Conservation (phyloP, 2,888 invertebrate species). For the Tolmerus cingulatus region DNA sequence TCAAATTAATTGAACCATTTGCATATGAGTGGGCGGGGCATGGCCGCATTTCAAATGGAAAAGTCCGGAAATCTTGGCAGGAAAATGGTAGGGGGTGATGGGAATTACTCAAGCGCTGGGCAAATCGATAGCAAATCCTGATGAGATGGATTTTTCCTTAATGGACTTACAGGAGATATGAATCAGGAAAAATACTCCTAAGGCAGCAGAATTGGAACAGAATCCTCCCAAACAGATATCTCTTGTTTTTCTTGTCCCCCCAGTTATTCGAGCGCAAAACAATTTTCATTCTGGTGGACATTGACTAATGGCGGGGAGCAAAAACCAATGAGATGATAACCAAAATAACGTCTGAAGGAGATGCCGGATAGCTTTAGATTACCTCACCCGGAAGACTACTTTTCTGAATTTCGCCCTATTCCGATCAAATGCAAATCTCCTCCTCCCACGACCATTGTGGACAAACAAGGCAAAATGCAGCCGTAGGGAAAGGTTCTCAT, state of each 20-base stretch:
- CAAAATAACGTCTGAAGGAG: background rate
- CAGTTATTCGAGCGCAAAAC: background rate
- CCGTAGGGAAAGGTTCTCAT: background rate
- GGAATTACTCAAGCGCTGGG: background rate
- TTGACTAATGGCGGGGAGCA: constrained; percentile 4
- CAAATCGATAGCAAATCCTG: constrained; percentile 6
- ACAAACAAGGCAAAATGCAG: background rate
- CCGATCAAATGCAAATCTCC: background rate
- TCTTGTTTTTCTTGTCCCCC: constrained; percentile 10
- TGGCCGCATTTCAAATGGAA: background rate
- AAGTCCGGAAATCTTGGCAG: background rate
- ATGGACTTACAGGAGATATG: constrained; percentile 12
- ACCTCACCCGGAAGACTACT: background rate
- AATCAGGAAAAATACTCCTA: constrained; percentile 12
- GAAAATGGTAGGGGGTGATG: background rate
- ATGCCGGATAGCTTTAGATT: background rate
- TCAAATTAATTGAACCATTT: background rate
- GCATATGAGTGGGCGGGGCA: background rate
- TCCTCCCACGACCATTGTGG: background rate
- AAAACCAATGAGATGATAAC: background rate
- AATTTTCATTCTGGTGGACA: constrained; percentile 7
- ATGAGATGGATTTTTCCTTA: constrained; percentile 20
- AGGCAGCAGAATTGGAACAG: background rate
- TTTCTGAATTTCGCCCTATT: background rate
- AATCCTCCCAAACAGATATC: background rate